Conservation (phyloP, 2,113 vertebrate species). For the Callipepla californica region DNA sequence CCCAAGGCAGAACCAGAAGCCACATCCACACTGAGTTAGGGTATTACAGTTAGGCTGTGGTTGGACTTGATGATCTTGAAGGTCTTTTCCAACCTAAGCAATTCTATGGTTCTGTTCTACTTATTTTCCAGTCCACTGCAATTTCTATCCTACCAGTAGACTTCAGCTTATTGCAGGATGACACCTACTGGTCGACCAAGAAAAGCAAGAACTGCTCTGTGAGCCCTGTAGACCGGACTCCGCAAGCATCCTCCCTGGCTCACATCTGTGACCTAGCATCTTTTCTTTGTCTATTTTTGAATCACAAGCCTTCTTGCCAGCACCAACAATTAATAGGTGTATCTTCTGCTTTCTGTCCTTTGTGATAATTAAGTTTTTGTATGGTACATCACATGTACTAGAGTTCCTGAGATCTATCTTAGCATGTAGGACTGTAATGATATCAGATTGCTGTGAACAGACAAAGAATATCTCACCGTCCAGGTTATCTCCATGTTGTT, state of each 20-base stretch:
- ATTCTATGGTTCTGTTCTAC: too few species aligned
- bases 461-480: constrained; percentile 82
- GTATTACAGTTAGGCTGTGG: too few species aligned
- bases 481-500: constrained; percentile 98
- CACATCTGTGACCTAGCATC: fast-evolving
- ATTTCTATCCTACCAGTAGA: fast-evolving
- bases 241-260: background rate
- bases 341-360: background rate
- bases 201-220: background rate
- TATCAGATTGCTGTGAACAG: background rate
- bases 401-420: background rate
- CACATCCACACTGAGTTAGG: too few species aligned
- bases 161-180: constrained; percentile 3
- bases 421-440: fast-evolving
- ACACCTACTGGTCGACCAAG: constrained; percentile 3
- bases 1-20: background rate
- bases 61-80: too few species aligned
- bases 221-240: fast-evolving
- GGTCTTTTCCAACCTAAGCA: too few species aligned
- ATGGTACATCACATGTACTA: background rate
- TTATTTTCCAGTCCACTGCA: background rate
- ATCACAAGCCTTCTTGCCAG: background rate
- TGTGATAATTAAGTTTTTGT: background rate
- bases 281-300: background rate
- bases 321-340: fast-evolving